phyloP scores from a whole-genome alignment of 2,888 invertebrate species.

The Tetanocera ferruginea region DNA sequence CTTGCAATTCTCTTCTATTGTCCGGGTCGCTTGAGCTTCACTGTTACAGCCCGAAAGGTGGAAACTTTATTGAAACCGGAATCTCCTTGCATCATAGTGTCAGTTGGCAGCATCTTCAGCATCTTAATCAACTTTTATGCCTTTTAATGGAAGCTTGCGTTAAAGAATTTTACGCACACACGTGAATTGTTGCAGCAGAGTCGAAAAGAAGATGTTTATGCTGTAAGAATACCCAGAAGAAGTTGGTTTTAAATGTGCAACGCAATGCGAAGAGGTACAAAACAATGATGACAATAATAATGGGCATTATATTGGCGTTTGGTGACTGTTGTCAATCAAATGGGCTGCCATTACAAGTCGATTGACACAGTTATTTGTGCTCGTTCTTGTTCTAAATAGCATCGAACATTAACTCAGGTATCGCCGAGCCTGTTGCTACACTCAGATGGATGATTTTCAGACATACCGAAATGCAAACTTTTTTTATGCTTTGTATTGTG shows the following conservation, averaged over 20 bases:
- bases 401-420: not conserved
- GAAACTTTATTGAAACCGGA: no score
- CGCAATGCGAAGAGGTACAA: no score
- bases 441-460: not conserved
- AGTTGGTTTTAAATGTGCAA: no score
- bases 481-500: not conserved
- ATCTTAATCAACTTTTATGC: slow-evolving; percentile 1
- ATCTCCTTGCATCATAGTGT: slow-evolving; percentile 3
- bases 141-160: slow-evolving; percentile 22
- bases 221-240: no score
- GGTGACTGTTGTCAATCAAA: slow-evolving; percentile 21
- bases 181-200: not conserved
- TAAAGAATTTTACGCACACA: slow-evolving; percentile 24
- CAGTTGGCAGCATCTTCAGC: slow-evolving; percentile 11
- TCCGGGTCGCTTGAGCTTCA: not conserved
- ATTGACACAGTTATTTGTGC: slow-evolving; percentile 27
- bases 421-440: not conserved
- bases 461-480: not conserved
- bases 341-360: slow-evolving; percentile 3
- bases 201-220: not conserved
- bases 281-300: not conserved
- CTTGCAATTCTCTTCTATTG: not conserved
- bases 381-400: not conserved
- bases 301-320: slow-evolving; percentile 8
- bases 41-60: not conserved